phyloP scores from a whole-genome alignment of 2,888 invertebrate genomes.

The Coenonympha glycerion region DNA sequence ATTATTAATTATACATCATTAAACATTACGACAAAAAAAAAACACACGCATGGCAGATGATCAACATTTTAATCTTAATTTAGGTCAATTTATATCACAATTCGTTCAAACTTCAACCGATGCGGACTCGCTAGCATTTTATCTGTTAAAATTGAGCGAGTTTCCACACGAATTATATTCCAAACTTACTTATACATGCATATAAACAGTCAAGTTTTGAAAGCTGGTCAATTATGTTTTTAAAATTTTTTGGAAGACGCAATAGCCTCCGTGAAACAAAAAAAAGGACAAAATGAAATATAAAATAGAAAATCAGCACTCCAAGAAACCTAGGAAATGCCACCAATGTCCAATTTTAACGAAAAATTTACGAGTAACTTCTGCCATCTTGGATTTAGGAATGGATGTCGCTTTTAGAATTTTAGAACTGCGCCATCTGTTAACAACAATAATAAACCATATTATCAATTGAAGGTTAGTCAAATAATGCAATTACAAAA shows the following conservation, averaged over 20 bases:
- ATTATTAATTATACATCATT: constrained; percentile 34
- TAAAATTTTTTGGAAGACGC: background rate
- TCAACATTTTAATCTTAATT: constrained; percentile 65
- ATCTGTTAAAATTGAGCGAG: constrained; percentile 31
- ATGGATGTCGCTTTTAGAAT: no score
- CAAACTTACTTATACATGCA: no score
- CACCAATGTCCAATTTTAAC: no score
- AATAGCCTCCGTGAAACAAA: no score
- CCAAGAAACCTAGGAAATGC: no score
- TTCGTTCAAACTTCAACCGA: constrained; percentile 35
- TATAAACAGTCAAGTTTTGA: background rate
- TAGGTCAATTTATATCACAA: constrained; percentile 61
- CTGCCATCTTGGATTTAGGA: no score
- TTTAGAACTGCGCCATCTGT: no score
- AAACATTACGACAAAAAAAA: constrained; percentile 55
- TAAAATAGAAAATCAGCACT: no score
- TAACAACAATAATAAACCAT: no score
- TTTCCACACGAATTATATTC: constrained; percentile 14
- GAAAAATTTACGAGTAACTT: no score
- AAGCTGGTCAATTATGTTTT: background rate
- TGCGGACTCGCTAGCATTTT: constrained; percentile 33
- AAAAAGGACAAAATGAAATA: no score
- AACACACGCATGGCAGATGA: constrained; percentile 59
- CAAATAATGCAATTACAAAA: background rate
- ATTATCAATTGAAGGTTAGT: background rate